Evolutionary conservation across 2,888 invertebrate genomes (phyloP), one percentile per base, ranked within the genome.

Genomic region (Euplexia lucipara): DNA sequence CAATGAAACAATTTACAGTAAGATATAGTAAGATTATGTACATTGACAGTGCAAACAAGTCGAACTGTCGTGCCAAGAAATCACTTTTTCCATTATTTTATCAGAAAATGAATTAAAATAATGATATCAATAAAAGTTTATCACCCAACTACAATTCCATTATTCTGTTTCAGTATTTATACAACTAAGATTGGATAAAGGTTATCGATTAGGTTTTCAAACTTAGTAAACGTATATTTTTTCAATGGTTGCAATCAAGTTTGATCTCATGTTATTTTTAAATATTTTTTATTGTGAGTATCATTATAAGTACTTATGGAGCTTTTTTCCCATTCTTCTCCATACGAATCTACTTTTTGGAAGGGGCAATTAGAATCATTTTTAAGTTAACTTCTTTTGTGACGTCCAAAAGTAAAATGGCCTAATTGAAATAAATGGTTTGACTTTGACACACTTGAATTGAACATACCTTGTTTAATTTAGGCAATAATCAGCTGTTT

Each of bases 281-380:
- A 60, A 65, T 35, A 51, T 63, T 37, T 58, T 76, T 18, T 56
- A 61, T 45, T 65, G 76, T 76, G 57, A 76, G 72, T 63, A 39
- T 7, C 30, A 57, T 37, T 26, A 14, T 49, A 39, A 18, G 26
- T n/a, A 14, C 9, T 35, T 26, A 22, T 45, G 2, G 16, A n/a
- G 8, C n/a, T 26, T n/a, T n/a, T n/a, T n/a, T n/a, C n/a, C n/a
- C n/a, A n/a, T n/a, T n/a, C n/a, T n/a, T n/a, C n/a, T n/a, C n/a
- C n/a, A n/a, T n/a, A n/a, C n/a, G n/a, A n/a, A n/a, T n/a, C n/a
- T n/a, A n/a, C n/a, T n/a, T n/a, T n/a, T n/a, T n/a, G n/a, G n/a
- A n/a, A n/a, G n/a, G n/a, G n/a, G n/a, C n/a, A n/a, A n/a, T n/a
- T n/a, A n/a, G n/a, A n/a, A n/a, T n/a, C n/a, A n/a, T n/a, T n/a